These are phyloP conservation scores for Sebastes umbrosus DNA, from an alignment of 2,797 vertebrate genomes.

Conservation along the genomic window DNA sequence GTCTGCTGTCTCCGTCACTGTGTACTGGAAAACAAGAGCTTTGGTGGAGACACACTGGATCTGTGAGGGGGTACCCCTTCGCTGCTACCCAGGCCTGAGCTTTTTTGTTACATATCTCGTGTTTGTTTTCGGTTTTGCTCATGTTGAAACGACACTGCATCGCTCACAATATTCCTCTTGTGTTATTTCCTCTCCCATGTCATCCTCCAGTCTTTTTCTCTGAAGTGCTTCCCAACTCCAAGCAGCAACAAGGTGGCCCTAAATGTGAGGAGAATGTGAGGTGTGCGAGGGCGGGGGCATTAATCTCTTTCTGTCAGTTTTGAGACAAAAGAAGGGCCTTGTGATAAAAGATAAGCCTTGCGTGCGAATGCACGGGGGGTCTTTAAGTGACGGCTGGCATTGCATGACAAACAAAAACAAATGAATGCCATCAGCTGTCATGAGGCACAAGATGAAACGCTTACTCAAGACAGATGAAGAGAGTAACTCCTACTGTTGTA, in stretches of 20 bases:
- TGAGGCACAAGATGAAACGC: slow-evolving; percentile 58
- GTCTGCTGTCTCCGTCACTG: slow-evolving; percentile 78
- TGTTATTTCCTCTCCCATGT: slow-evolving; percentile 64
- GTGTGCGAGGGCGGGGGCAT: slow-evolving; percentile 13
- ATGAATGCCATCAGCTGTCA: slow-evolving; percentile 67
- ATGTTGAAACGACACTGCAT: slow-evolving; percentile 58
- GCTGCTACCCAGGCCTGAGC: slow-evolving; percentile 41
- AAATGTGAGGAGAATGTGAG: slow-evolving; percentile 25
- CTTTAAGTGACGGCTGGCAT: slow-evolving; percentile 37
- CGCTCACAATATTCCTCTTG: slow-evolving; percentile 69
- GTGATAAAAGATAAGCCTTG: slow-evolving; percentile 43
- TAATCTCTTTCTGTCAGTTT: slow-evolving; percentile 51
- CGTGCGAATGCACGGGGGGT: slow-evolving; percentile 54
- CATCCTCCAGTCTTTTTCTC: slow-evolving; percentile 48
- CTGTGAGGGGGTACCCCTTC: slow-evolving; percentile 52
- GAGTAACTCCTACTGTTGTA: slow-evolving; percentile 30
- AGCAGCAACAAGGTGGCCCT: slow-evolving; percentile 46
- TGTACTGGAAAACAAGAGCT: slow-evolving; percentile 83
- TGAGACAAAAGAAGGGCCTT: slow-evolving; percentile 46
- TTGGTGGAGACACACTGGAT: slow-evolving; percentile 74
- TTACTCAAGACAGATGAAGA: slow-evolving; percentile 41
- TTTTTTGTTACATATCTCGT: slow-evolving; percentile 64
- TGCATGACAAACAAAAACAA: slow-evolving; percentile 61
- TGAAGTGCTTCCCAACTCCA: slow-evolving; percentile 61
- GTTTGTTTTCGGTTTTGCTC: slow-evolving; percentile 73